These are phyloP conservation scores for Lerista edwardsae DNA, from an alignment of 2,797 vertebrate genomes.

Conservation along the genomic window DNA sequence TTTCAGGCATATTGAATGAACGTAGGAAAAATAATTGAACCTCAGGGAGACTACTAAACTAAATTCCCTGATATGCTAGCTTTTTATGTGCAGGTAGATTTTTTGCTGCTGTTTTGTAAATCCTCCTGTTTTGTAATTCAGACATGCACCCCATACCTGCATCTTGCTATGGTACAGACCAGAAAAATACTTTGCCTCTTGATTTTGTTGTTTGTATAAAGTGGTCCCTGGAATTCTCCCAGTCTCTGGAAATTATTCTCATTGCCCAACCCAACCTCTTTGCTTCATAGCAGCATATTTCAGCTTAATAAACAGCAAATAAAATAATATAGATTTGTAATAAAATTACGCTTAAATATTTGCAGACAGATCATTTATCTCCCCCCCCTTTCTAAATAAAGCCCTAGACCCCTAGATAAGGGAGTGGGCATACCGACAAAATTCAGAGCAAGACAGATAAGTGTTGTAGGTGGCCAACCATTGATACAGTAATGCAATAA, in stretches of 20 bases:
- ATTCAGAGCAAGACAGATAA: constrained; percentile 48
- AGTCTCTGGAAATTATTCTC: constrained; percentile 18
- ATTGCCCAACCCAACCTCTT: not conserved
- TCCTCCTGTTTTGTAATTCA: not conserved
- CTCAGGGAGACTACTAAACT: not conserved
- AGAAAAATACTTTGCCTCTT: not conserved
- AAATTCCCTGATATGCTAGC: not conserved
- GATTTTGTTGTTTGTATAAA: not conserved
- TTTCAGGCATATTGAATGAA: not conserved
- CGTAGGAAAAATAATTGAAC: not conserved
- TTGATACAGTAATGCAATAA: constrained; percentile 24
- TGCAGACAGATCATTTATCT: constrained; percentile 65
- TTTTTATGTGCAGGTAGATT: constrained; percentile 5
- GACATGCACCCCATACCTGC: constrained; percentile 4
- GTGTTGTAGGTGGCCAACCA: constrained; percentile 36
- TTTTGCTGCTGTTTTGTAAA: no score
- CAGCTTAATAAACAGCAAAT: constrained; percentile 79
- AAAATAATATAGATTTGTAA: constrained; percentile 79
- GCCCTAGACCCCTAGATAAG: constrained; percentile 72
- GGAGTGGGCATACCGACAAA: constrained; percentile 48
- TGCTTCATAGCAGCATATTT: constrained; percentile 79
- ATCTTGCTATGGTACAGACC: constrained; percentile 28
- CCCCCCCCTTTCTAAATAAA: constrained; percentile 71
- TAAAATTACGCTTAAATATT: constrained; percentile 82
- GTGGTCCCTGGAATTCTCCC: not conserved